phyloP scores from a whole-genome alignment of 2,888 invertebrate species.

The Monochamus alternatus region DNA sequence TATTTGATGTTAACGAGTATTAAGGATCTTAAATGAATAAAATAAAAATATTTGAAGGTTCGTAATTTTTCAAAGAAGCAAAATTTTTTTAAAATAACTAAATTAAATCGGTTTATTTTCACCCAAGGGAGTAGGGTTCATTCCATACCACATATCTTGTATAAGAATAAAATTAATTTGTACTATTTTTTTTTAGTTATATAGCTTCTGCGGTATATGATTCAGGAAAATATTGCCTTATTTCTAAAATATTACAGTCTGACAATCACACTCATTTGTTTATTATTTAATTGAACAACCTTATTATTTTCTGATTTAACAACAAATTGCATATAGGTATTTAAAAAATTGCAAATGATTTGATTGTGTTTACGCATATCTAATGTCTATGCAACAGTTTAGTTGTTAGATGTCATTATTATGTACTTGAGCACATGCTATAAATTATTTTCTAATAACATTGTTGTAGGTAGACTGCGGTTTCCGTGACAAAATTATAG shows the following conservation, averaged over 20 bases:
- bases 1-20: too few species aligned
- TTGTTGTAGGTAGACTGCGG: too few species aligned
- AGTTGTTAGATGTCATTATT: constrained; percentile 24
- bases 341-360: constrained; percentile 54
- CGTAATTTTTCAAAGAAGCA: too few species aligned
- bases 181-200: not conserved
- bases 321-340: constrained; percentile 35
- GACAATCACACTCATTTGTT: constrained; percentile 43
- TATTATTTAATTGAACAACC: not conserved
- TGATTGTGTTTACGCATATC: constrained; percentile 62
- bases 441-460: too few species aligned
- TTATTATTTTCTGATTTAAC: constrained; percentile 40
- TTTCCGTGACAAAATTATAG: too few species aligned
- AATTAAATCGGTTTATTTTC: too few species aligned
- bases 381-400: constrained; percentile 40
- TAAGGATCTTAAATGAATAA: too few species aligned
- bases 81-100: too few species aligned
- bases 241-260: constrained; percentile 45
- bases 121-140: too few species aligned
- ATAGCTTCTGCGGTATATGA: constrained; percentile 5
- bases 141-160: too few species aligned
- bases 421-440: constrained; percentile 10
- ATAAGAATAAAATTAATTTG: too few species aligned
- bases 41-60: too few species aligned
- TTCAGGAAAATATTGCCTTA: constrained; percentile 24